Base-by-base conservation (phyloP, 1,140 invertebrate genomes). In the Nephotettix cincticeps region DNA sequence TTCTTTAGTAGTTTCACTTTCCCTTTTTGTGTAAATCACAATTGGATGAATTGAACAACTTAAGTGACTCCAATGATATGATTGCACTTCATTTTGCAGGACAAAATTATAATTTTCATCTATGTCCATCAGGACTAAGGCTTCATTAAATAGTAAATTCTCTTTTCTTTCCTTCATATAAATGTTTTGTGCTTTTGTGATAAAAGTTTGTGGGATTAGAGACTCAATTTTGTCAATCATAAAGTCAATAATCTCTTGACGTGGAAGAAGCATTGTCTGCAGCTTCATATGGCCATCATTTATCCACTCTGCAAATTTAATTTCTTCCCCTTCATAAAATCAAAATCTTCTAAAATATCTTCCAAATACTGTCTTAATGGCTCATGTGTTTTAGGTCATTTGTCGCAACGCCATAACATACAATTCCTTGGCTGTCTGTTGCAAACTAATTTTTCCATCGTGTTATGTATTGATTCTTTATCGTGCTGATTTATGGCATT, bases 1-100 rank as follows among this genome's bases (percentile, higher is more conserved):
- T 40, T 40, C 36, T 40, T 40, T 40, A 9, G 17, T 9, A 9
- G 36, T 17, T 40, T 17, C 36, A 9, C 17, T 17, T 9, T 6
- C 6, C 17, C 6, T 40, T 40, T 17, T 9, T 17, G 36, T 40
- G 36, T 40, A 9, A 40, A 40, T 17, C 17, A 40, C 36, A 17
- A 17, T 40, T 40, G 36, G 36, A 17, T 40, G 36, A 6, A 40
- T 9, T 9, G 36, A 40, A 40, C 36, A 40, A 40, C 36, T 40
- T 40, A 6, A 40, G 36, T 40, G 36, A 40, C 36, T 40, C 36
- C 36, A 40, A 40, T 40, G 36, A 17, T 40, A 40, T 40, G 36
- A 17, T 40, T 68, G 23, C 14, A 28, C 45, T 32, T 61, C 17
- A 73, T 47, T 54, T n/a, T 69, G 54, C 19, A 58, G 36, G 17